Conservation (phyloP, 2,797 vertebrate species). For the Crenuchus spilurus region DNA sequence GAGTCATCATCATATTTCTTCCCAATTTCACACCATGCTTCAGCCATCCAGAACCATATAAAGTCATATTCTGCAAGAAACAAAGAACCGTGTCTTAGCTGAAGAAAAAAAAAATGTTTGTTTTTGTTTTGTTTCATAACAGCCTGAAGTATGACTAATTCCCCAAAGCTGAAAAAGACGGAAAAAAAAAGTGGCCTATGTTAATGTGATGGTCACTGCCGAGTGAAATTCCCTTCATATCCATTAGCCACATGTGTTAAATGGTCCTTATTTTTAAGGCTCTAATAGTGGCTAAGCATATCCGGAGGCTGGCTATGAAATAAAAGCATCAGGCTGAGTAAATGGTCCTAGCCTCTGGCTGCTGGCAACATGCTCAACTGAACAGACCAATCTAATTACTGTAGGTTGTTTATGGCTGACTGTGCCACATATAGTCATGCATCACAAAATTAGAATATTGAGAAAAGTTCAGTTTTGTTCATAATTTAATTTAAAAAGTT, state of each 20-base stretch:
- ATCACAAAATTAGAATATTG: too few relatives aligned
- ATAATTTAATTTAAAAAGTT: too few relatives aligned
- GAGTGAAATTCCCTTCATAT: neutral
- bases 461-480: too few relatives aligned
- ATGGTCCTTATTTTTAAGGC: conserved; percentile 20
- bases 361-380: neutral
- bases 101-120: neutral
- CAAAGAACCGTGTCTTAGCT: neutral
- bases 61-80: neutral
- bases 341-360: conserved; percentile 16
- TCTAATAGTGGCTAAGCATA: neutral
- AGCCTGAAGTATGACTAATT: neutral
- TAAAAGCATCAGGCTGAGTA: conserved; percentile 12
- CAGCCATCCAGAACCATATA: neutral
- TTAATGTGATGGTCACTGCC: neutral
- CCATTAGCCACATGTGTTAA: neutral
- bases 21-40: neutral
- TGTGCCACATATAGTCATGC: conserved; percentile 28
- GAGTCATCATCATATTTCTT: conserved; percentile 31
- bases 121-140: neutral
- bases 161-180: neutral
- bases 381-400: conserved; percentile 35
- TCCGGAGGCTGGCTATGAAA: conserved; percentile 18
- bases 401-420: conserved; percentile 15
- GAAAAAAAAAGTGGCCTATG: neutral